These are phyloP conservation scores for Trichonephila inaurata DNA, from an alignment of 1,140 invertebrate species.

Conservation along the genomic window DNA sequence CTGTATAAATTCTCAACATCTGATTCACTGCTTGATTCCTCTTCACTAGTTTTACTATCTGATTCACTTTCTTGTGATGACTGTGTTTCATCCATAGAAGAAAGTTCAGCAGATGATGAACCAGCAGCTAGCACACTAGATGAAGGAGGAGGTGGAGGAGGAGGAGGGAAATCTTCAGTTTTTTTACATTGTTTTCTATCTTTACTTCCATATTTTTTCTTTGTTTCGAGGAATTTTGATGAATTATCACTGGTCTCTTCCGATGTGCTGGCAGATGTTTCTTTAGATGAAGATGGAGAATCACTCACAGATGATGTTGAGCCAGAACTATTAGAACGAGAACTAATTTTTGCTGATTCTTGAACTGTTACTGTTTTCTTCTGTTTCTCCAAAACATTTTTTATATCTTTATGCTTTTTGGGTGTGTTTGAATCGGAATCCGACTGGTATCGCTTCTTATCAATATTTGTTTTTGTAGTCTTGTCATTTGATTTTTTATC, in stretches of 20 bases:
- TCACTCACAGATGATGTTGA: slow-evolving; percentile 42
- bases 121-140: not conserved
- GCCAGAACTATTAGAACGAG: slow-evolving; percentile 62
- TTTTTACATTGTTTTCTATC: slow-evolving; percentile 9
- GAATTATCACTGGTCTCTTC: slow-evolving; percentile 55
- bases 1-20: slow-evolving; percentile 36
- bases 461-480: not conserved
- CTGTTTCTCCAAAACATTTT: slow-evolving; percentile 6
- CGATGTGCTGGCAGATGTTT: not conserved
- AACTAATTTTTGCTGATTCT: slow-evolving; percentile 36
- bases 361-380: not conserved
- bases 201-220: slow-evolving; percentile 9
- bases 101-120: slow-evolving; percentile 53
- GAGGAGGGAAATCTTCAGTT: slow-evolving; percentile 33
- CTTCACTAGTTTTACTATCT: not conserved
- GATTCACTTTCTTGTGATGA: slow-evolving; percentile 54
- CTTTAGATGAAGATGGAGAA: slow-evolving; percentile 41
- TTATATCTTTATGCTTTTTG: not conserved
- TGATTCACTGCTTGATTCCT: slow-evolving; percentile 37
- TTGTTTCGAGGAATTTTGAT: slow-evolving; percentile 11
- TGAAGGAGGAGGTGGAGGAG: slow-evolving; percentile 64
- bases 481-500: not conserved
- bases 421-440: slow-evolving; percentile 27
- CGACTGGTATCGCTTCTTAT: slow-evolving; percentile 32
- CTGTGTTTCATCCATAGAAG: slow-evolving; percentile 49